These are phyloP conservation scores for Helicoverpa armigera DNA, from an alignment of 1,140 invertebrate species.

Conservation along the genomic window DNA sequence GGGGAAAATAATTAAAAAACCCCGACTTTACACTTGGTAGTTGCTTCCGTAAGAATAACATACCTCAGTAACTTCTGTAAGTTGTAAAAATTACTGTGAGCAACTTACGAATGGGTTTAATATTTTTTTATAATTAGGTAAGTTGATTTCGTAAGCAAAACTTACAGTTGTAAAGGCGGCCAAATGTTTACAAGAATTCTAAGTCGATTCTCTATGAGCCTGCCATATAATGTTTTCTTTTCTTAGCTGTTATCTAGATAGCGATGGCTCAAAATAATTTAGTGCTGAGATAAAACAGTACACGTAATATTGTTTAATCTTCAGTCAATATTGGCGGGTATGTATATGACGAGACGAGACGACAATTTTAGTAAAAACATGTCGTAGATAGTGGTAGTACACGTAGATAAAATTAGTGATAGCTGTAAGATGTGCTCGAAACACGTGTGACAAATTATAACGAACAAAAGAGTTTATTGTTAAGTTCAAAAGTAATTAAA, in stretches of 20 bases:
- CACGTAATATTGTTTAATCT: slow-evolving; percentile 30
- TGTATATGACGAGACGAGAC: slow-evolving; percentile 41
- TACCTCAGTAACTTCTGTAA: too few species aligned
- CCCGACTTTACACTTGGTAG: too few species aligned
- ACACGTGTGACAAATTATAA: slow-evolving; percentile 5
- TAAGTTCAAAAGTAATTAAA: neutral
- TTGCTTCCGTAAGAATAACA: too few species aligned
- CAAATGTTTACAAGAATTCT: too few species aligned
- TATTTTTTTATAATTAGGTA: too few species aligned
- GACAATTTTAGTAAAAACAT: slow-evolving; percentile 42
- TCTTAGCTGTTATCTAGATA: slow-evolving; percentile 33
- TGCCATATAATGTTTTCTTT: slow-evolving; percentile 15
- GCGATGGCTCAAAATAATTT: slow-evolving; percentile 43
- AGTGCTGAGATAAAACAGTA: slow-evolving; percentile 42
- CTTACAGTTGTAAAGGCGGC: too few species aligned
- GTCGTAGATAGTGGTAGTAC: slow-evolving; percentile 18
- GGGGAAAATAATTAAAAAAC: too few species aligned
- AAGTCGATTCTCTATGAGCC: neutral
- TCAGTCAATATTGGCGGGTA: slow-evolving; percentile 40
- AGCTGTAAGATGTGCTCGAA: slow-evolving; percentile 3
- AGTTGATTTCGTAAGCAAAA: too few species aligned
- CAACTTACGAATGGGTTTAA: too few species aligned
- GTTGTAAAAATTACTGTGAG: too few species aligned
- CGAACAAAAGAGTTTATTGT: neutral
- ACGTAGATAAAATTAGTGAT: slow-evolving; percentile 16